Percentiles rank a stretch among this genome's conserved stretches.
These are phyloP conservation scores for Caracal caracal DNA, from an alignment of 2,113 vertebrate species.

Conservation along the genomic window DNA sequence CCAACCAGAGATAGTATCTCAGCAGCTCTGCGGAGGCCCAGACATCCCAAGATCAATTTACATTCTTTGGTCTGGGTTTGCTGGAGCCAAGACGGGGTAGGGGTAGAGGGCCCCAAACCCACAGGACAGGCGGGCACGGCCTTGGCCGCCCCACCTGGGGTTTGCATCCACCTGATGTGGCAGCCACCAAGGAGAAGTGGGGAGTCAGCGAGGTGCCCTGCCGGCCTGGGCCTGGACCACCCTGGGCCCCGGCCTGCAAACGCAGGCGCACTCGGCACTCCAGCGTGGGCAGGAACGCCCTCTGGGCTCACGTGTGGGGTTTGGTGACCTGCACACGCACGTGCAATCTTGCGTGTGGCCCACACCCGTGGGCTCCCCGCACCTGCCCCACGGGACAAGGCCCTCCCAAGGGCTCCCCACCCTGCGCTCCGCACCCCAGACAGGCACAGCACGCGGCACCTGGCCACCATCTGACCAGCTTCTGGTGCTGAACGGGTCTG, in stretches of 20 bases:
- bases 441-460: neutral
- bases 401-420: neutral
- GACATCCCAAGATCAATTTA: slow-evolving; percentile 60
- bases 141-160: neutral
- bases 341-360: accelerated
- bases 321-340: accelerated
- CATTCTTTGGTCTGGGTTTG: slow-evolving; percentile 70
- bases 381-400: neutral
- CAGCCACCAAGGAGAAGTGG: neutral
- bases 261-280: neutral
- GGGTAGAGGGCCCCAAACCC: too few relatives aligned
- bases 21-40: slow-evolving; percentile 57
- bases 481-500: neutral
- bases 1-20: slow-evolving; percentile 76
- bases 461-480: neutral
- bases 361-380: neutral
- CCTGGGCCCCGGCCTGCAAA: neutral
- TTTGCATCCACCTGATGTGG: neutral
- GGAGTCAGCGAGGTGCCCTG: neutral
- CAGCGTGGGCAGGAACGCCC: neutral
- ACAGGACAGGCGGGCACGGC: neutral
- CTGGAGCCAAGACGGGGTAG: slow-evolving; percentile 27
- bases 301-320: too few relatives aligned
- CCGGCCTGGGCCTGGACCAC: neutral
- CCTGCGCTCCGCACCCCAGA: too few relatives aligned